phyloP scores from a whole-genome alignment of 2,113 vertebrate species.

The Notiomystis cincta region DNA sequence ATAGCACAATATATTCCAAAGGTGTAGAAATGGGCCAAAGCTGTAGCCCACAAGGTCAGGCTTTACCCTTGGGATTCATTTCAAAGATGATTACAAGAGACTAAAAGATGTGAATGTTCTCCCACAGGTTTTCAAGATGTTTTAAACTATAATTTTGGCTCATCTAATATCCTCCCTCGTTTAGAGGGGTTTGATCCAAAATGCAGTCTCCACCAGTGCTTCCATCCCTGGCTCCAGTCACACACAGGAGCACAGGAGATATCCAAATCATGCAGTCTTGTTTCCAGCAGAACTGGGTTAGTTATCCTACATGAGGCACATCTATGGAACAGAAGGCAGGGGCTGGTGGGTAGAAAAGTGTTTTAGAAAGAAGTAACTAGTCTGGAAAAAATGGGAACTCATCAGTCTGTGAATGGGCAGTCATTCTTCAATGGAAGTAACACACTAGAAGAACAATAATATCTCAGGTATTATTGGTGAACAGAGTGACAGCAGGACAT shows the following conservation, averaged over 20 bases:
- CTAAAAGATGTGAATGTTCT: neutral
- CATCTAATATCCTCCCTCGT: neutral
- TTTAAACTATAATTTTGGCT: neutral
- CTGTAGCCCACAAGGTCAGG: neutral
- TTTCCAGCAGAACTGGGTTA: neutral
- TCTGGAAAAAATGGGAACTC: neutral
- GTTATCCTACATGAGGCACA: neutral
- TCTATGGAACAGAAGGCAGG: neutral
- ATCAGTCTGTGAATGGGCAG: neutral
- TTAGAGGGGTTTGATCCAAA: neutral
- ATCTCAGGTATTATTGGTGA: neutral
- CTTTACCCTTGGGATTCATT: neutral
- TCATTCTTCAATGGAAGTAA: neutral
- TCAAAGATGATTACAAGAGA: neutral
- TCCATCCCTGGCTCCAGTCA: neutral
- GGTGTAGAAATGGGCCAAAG: neutral
- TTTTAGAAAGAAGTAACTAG: neutral
- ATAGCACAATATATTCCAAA: neutral
- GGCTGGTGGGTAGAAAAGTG: neutral
- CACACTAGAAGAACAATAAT: neutral
- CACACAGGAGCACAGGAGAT: fast-evolving
- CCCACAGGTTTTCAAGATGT: neutral
- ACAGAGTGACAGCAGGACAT: neutral
- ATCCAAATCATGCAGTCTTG: fast-evolving
- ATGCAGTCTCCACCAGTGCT: neutral